These are phyloP conservation scores for Catotricha subobsoleta DNA, from an alignment of 2,888 invertebrate genomes.

Conservation along the genomic window DNA sequence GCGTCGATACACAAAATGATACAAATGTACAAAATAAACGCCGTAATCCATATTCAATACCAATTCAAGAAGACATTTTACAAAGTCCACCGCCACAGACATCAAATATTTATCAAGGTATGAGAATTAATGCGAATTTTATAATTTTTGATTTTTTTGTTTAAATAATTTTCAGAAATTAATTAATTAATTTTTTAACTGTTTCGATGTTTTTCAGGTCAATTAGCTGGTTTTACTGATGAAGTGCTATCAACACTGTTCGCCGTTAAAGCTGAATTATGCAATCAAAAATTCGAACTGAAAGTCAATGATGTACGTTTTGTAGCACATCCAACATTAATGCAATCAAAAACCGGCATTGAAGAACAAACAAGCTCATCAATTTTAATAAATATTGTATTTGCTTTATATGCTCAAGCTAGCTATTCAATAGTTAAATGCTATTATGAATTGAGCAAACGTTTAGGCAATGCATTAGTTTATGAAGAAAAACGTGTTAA, in stretches of 20 bases:
- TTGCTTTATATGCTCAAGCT: slow-evolving; percentile 77
- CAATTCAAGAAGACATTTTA: slow-evolving; percentile 53
- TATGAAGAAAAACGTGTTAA: slow-evolving; percentile 84
- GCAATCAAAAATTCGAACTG: slow-evolving; percentile 79
- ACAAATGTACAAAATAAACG: slow-evolving; percentile 40
- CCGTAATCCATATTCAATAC: slow-evolving; percentile 66
- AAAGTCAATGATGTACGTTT: slow-evolving; percentile 93
- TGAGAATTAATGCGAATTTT: slow-evolving; percentile 8
- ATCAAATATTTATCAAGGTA: slow-evolving; percentile 46
- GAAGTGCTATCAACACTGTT: slow-evolving; percentile 75
- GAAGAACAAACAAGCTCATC: slow-evolving; percentile 37
- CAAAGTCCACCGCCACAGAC: slow-evolving; percentile 45
- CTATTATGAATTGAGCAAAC: slow-evolving; percentile 84
- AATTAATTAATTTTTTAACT: neutral
- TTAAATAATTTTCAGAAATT: neutral
- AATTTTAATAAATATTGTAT: slow-evolving; percentile 72
- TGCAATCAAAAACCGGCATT: slow-evolving; percentile 48
- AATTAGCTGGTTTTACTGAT: slow-evolving; percentile 49
- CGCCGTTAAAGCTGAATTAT: slow-evolving; percentile 78
- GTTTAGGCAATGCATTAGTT: slow-evolving; percentile 67
- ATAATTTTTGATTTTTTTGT: neutral
- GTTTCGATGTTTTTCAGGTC: neutral
- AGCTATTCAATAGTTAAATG: slow-evolving; percentile 84
- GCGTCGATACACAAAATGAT: slow-evolving; percentile 40
- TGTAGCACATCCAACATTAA: slow-evolving; percentile 79